A percentile compares a stretch with the other conserved stretches of the same genome.
phyloP scores from a whole-genome alignment of 2,888 invertebrate genomes.

The Phengaris arion region DNA sequence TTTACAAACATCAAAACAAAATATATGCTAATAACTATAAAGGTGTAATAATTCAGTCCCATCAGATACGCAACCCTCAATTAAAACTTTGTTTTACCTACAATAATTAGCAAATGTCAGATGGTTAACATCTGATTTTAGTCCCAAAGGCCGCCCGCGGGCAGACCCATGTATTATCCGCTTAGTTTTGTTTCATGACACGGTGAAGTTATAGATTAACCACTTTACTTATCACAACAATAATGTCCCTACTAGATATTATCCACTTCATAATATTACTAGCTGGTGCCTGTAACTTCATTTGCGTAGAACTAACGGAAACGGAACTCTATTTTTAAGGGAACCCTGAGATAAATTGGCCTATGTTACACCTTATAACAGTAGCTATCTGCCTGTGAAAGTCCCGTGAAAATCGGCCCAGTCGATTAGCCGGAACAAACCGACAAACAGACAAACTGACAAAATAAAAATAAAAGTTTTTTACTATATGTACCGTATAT shows the following conservation, averaged over 20 bases:
- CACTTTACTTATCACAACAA: neutral
- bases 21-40: neutral
- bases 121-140: neutral
- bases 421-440: no score
- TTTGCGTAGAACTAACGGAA: no score
- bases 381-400: no score
- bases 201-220: neutral
- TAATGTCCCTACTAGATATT: neutral
- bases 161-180: slow-evolving; percentile 3
- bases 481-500: no score
- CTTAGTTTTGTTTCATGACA: neutral
- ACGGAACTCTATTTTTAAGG: no score
- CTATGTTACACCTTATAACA: no score
- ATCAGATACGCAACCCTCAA: slow-evolving; percentile 2
- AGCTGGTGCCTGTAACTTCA: no score
- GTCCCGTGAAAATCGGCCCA: no score
- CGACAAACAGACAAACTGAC: no score
- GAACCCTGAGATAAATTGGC: no score
- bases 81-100: neutral
- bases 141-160: neutral
- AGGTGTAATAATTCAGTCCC: slow-evolving; percentile 2
- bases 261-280: no score
- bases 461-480: no score
- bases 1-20: neutral
- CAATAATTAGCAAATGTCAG: slow-evolving; percentile 2